Base-by-base conservation (phyloP, 1,140 invertebrate genomes). In the Drosophila pectinifera region DNA sequence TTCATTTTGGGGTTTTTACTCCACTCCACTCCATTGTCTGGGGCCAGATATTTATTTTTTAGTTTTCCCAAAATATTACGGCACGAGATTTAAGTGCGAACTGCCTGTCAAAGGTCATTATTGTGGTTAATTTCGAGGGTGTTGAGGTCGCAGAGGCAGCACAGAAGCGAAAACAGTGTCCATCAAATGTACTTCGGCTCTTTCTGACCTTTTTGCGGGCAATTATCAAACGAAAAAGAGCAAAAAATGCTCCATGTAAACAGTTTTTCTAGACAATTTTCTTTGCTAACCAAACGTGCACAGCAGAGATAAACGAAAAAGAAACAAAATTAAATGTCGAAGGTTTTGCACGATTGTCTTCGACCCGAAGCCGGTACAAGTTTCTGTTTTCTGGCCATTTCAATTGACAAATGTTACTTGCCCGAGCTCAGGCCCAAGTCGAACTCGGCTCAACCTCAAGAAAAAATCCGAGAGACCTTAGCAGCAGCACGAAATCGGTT, bases 281-380 rank as follows among this genome's bases (percentile, higher is more conserved):
- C 73, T 85, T 85, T 73, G 68, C 68, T 62, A 74, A 72, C 72
- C 68, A 73, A 86, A 86, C 83, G 83, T 86, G 83, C 84, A 68
- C 61, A 64, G 53, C 63, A 67, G 65, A 73, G 78, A 65, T 57
- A 63, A 74, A 73, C 55, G 69, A 80, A 82, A 86, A 75, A 73
- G 76, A 73, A 67, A 72, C 78, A 69, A 90, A 89, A 90, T 89
- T 89, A 89, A 89, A 89, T 89, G 84, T 85, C 84, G 84, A 89
- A 89, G 84, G 84, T 81, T 89, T 89, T 90, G 83, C 84, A 88
- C 83, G 85, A 89, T 73, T 89, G 83, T 80, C 76, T 83, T 56
- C 68, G 51, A 56, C 48, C 48, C 65, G 51, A 13, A 48, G 49
- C 31, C 8, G 10, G 42, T 70, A 72, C 68, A 57, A 72, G 68